Conservation (phyloP, 2,888 invertebrate species). For the Spilarctia lutea region DNA sequence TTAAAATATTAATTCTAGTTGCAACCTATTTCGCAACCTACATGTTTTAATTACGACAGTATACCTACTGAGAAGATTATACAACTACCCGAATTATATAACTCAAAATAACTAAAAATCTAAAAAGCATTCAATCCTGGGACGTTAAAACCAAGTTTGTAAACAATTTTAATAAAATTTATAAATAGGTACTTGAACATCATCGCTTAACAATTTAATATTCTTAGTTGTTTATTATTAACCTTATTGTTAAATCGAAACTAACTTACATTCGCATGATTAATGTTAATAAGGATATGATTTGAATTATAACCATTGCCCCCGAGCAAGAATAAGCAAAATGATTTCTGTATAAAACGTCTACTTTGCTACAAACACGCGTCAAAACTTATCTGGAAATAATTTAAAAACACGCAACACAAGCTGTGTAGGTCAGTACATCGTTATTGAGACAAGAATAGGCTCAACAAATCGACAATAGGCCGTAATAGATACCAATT, state of each 20-base stretch:
- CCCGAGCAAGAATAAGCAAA: background rate
- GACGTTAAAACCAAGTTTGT: background rate
- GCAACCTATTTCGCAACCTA: no score
- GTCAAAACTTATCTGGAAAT: background rate
- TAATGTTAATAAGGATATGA: background rate
- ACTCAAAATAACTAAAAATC: background rate
- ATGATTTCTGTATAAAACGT: background rate
- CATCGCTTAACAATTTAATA: background rate
- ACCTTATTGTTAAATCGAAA: background rate
- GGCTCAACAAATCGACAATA: constrained; percentile 42
- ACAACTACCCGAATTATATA: no score
- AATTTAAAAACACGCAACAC: background rate
- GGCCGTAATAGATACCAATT: constrained; percentile 40
- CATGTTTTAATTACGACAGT: no score
- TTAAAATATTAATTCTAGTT: no score
- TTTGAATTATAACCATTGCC: background rate
- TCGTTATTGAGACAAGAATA: constrained; percentile 39
- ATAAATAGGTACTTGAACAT: background rate
- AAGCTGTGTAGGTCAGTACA: constrained; percentile 31
- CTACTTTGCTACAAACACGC: background rate
- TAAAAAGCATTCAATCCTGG: background rate
- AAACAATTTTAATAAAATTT: background rate
- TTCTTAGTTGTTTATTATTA: background rate
- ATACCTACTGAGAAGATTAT: no score
- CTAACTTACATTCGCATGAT: background rate